A percentile compares a stretch with the other conserved stretches of the same genome.
These are phyloP conservation scores for Baronia brevicornis DNA, from an alignment of 2,888 invertebrate genomes.

Conservation along the genomic window DNA sequence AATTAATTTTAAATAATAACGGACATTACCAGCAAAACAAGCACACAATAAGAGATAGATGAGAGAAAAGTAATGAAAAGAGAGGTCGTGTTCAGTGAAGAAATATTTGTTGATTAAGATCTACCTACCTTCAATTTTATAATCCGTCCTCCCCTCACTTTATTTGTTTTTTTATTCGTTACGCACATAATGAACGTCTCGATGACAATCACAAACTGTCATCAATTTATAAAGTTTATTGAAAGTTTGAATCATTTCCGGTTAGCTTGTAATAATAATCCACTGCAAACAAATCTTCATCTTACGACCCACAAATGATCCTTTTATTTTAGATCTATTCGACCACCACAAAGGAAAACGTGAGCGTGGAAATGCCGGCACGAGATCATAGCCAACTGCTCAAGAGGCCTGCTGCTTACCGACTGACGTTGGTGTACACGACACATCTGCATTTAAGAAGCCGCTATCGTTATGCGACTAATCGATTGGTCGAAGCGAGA, in stretches of 20 bases:
- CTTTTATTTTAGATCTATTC: constrained; percentile 38
- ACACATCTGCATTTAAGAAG: constrained; percentile 76
- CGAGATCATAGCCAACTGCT: constrained; percentile 48
- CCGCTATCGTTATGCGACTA: constrained; percentile 76
- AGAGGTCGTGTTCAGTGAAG: not conserved
- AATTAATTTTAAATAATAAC: too few species aligned
- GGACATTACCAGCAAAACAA: too few species aligned
- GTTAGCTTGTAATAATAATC: constrained; percentile 12
- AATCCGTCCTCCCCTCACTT: constrained; percentile 68
- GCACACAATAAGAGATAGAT: too few species aligned
- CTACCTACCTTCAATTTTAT: constrained; percentile 49
- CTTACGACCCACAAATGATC: too few species aligned
- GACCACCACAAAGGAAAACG: constrained; percentile 53
- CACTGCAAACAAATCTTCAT: constrained; percentile 32
- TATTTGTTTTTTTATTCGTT: constrained; percentile 42
- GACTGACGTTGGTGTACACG: constrained; percentile 70
- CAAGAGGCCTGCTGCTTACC: constrained; percentile 57
- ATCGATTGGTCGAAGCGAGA: constrained; percentile 74
- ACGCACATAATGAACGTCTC: constrained; percentile 42
- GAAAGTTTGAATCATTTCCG: constrained; percentile 7
- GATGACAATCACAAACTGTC: constrained; percentile 17
- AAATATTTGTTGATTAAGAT: not conserved
- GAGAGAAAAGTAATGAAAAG: too few species aligned
- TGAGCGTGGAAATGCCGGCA: constrained; percentile 32
- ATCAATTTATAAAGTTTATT: constrained; percentile 15